Conservation (phyloP, 2,797 vertebrate genomes). For the Gastrophryne carolinensis region DNA sequence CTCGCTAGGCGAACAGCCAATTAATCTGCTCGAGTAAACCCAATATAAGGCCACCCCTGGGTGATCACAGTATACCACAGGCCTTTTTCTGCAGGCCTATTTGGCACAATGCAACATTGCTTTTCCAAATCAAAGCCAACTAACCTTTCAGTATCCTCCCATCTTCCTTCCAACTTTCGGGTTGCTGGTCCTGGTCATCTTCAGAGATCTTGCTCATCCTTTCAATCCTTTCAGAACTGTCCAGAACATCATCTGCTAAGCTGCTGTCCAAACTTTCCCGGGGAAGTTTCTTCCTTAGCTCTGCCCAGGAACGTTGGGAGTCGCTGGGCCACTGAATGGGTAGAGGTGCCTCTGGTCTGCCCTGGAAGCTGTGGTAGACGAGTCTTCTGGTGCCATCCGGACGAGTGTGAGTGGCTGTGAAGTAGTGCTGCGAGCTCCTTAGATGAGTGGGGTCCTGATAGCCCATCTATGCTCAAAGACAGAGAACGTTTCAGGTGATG, state of each 20-base stretch:
- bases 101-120: too few relatives aligned
- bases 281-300: constrained; percentile 34
- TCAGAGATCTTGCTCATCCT: constrained; percentile 10
- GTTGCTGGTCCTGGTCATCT: neutral
- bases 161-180: constrained; percentile 13
- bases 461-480: constrained; percentile 71
- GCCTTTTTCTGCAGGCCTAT: too few relatives aligned
- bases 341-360: constrained; percentile 5
- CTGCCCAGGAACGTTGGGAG: constrained; percentile 6
- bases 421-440: constrained; percentile 65
- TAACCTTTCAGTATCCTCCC: constrained; percentile 23
- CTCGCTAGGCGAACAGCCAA: too few relatives aligned
- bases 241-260: neutral
- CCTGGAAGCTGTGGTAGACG: constrained; percentile 29
- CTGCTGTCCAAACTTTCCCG: constrained; percentile 1
- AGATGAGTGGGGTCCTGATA: constrained; percentile 74
- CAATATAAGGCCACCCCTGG: too few relatives aligned
- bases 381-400: constrained; percentile 22
- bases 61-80: too few relatives aligned
- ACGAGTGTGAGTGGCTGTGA: constrained; percentile 55
- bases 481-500: neutral
- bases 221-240: constrained; percentile 38
- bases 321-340: constrained; percentile 30
- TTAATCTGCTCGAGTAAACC: too few relatives aligned
- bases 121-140: neutral